Evolutionary conservation across 2,888 invertebrate genomes (phyloP).

Genomic region (Microctonus hyperodae): DNA sequence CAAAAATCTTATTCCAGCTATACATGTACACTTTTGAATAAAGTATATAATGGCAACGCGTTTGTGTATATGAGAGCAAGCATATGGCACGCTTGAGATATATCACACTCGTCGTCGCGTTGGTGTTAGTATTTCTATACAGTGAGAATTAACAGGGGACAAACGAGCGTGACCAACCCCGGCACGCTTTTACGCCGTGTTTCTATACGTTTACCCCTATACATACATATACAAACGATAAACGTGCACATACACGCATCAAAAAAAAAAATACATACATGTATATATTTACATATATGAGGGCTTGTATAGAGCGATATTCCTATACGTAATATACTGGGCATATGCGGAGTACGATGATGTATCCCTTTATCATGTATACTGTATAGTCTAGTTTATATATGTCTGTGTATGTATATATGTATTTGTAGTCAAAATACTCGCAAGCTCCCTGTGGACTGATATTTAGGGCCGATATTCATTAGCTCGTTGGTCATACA

Average conservation of each 20-base stretch:
- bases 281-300: too few species aligned
- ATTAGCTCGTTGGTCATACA: conserved; percentile 56
- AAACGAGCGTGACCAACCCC: conserved; percentile 61
- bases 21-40: background rate
- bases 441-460: conserved; percentile 55
- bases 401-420: too few species aligned
- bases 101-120: conserved; percentile 6
- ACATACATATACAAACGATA: conserved; percentile 8
- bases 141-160: conserved; percentile 56
- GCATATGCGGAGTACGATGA: conserved; percentile 53
- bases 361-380: conserved; percentile 39
- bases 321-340: conserved; percentile 55
- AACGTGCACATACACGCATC: conserved; percentile 9
- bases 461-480: conserved; percentile 63
- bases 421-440: conserved; percentile 37
- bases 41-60: conserved; percentile 11
- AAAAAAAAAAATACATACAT: too few species aligned
- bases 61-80: conserved; percentile 28
- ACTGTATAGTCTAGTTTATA: too few species aligned
- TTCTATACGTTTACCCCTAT: conserved; percentile 18
- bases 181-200: conserved; percentile 42
- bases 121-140: conserved; percentile 4
- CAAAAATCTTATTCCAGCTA: conserved; percentile 4
- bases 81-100: conserved; percentile 31
- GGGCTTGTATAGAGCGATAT: conserved; percentile 35